Base-by-base conservation (phyloP, 1,140 invertebrate species). In the Drosophila athabasca region DNA sequence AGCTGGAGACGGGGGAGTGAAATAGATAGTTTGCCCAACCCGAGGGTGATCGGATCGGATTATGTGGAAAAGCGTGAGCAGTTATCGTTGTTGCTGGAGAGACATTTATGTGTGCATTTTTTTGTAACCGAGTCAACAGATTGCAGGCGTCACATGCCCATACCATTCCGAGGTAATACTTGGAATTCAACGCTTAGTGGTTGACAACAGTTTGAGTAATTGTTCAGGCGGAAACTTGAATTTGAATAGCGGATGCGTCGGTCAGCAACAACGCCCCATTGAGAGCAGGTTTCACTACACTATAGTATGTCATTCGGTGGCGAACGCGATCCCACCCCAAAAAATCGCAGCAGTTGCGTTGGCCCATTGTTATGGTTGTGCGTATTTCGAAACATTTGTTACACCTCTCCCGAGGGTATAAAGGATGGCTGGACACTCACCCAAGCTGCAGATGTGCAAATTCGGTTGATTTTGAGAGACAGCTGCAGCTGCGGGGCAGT, bases 151-250 rank as follows among this genome's bases (percentile, higher is more conserved):
- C 60, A 13, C 11, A 39, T 39, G 35, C 35, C 11, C 11, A 13
- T 39, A 11, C 35, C 35, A 13, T 13, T 13, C 35, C 35, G 11
- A 39, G 35, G 35, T 48, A 52, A 66, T 66, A 66, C 26, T 52
- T 51, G 45, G 41, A 65, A 76, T 57, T 75, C 69, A 69, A 60
- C 52, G 52, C 48, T 79, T 62, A 53, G 53, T 41, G 43, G 11
- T 13, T 39, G 35, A 58, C 66, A 60, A 72, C 62, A 77, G 52
- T 59, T 65, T 65, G 17, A 55, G 52, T 60, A 81, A 81, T 85
- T 85, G 76, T 68, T 68, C 57, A 77, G 65, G 53, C 78, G 78
- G 78, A 82, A 87, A 82, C 69, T 66, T 53, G 67, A 77, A 55
- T 64, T 68, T 61, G 60, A 48, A 41, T 41, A 65, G 64, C 76